phyloP scores from a whole-genome alignment of 2,888 invertebrate species.

The Nemapogon koenigi region DNA sequence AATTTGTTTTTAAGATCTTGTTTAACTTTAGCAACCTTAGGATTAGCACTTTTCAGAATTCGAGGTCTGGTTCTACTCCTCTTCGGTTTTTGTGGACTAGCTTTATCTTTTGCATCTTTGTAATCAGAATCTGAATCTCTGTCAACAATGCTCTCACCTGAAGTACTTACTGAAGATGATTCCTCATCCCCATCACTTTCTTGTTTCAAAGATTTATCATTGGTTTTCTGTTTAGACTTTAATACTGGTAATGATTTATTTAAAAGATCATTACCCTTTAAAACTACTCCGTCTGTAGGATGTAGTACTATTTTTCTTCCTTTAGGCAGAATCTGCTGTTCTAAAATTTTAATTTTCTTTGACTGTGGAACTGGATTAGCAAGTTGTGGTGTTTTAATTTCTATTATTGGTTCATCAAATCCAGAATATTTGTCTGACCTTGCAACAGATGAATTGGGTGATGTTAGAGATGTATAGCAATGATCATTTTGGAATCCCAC shows the following conservation, averaged over 20 bases:
- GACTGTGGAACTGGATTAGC: slow-evolving; percentile 46
- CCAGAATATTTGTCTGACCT: slow-evolving; percentile 32
- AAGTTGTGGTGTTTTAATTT: slow-evolving; percentile 48
- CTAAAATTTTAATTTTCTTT: slow-evolving; percentile 57
- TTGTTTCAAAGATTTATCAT: slow-evolving; percentile 17
- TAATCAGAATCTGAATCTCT: slow-evolving; percentile 70
- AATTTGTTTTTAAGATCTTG: slow-evolving; percentile 9
- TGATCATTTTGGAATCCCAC: slow-evolving; percentile 79
- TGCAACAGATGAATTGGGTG: slow-evolving; percentile 63
- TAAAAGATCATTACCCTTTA: slow-evolving; percentile 47
- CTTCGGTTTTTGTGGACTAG: slow-evolving; percentile 13
- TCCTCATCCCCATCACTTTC: slow-evolving; percentile 56
- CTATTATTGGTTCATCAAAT: slow-evolving; percentile 51
- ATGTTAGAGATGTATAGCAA: slow-evolving; percentile 77
- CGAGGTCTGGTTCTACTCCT: slow-evolving; percentile 43
- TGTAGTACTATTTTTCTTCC: slow-evolving; percentile 51
- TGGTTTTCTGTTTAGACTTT: slow-evolving; percentile 32
- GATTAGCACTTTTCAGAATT: slow-evolving; percentile 33
- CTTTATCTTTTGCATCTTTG: slow-evolving; percentile 37
- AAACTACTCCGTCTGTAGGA: slow-evolving; percentile 34
- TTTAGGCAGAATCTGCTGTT: slow-evolving; percentile 56
- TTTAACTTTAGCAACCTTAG: slow-evolving; percentile 23
- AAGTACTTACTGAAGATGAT: slow-evolving; percentile 49
- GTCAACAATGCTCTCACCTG: slow-evolving; percentile 64
- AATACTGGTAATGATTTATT: slow-evolving; percentile 38